A percentile compares a stretch with the other conserved stretches of the same genome.
These are phyloP conservation scores for Aphidius ervi DNA, from an alignment of 1,140 invertebrate species.

Conservation along the genomic window DNA sequence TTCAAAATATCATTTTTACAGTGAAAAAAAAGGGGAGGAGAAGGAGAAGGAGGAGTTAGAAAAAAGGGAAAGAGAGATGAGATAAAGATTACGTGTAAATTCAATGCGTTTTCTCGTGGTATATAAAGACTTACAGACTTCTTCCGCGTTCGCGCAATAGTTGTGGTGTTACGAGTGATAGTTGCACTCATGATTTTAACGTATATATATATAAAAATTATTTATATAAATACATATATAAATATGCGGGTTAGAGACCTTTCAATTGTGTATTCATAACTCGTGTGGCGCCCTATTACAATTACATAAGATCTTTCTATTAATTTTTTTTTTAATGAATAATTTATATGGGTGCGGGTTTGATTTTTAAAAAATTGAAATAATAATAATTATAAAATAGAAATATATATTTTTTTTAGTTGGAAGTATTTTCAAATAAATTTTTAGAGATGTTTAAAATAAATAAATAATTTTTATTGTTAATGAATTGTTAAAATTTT, in stretches of 20 bases:
- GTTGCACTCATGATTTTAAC: too few species aligned
- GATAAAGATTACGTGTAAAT: not conserved
- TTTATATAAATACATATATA: too few species aligned
- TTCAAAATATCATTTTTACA: too few species aligned
- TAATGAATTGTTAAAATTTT: too few species aligned
- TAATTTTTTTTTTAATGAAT: not conserved
- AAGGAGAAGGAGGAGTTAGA: not conserved
- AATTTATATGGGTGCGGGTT: not conserved
- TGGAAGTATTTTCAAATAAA: too few species aligned
- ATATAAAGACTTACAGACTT: constrained; percentile 14
- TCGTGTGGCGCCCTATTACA: constrained; percentile 7
- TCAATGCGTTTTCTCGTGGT: constrained; percentile 11
- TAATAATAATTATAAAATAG: too few species aligned
- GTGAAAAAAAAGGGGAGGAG: too few species aligned
- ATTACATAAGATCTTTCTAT: constrained; percentile 6
- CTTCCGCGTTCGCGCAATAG: constrained; percentile 43
- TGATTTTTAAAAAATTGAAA: too few species aligned
- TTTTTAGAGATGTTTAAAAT: too few species aligned
- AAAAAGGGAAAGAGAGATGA: not conserved
- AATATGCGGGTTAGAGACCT: not conserved
- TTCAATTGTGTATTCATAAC: constrained; percentile 24
- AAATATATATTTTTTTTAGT: too few species aligned
- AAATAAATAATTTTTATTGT: too few species aligned
- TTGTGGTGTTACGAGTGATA: constrained; percentile 9
- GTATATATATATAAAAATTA: too few species aligned